Evolutionary conservation across 2,888 invertebrate genomes (phyloP).

Genomic region (Papilio gigon): DNA sequence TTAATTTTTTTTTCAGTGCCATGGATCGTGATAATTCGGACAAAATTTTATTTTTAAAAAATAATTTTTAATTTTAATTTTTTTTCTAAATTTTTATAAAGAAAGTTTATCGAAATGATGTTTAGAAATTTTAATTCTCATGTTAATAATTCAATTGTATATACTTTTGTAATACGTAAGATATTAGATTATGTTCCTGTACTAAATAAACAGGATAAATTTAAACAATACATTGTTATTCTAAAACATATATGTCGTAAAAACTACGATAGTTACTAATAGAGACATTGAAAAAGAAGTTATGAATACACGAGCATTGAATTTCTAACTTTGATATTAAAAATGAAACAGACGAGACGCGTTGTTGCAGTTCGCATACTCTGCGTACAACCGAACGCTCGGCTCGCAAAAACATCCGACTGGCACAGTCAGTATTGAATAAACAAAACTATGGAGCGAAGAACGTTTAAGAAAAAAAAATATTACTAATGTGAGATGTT

Average conservation of each 20-base stretch:
- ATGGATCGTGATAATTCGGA: neutral
- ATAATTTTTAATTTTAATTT: conserved; percentile 32
- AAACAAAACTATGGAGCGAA: conserved; percentile 31
- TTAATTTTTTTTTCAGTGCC: conserved; percentile 16
- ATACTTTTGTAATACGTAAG: too few species aligned
- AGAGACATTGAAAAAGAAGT: conserved; percentile 20
- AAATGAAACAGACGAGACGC: conserved; percentile 52
- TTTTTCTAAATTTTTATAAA: neutral
- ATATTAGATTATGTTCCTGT: neutral
- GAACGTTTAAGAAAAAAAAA: conserved; percentile 10
- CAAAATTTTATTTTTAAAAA: conserved; percentile 1
- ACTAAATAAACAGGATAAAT: neutral
- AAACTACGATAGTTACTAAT: conserved; percentile 18
- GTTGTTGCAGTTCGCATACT: conserved; percentile 40
- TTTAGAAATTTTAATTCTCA: too few species aligned
- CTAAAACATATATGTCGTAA: neutral
- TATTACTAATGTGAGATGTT: conserved; percentile 9
- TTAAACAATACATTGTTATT: conserved; percentile 25
- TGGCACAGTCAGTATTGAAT: conserved; percentile 45
- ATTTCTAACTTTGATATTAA: conserved; percentile 33
- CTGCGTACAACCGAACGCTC: conserved; percentile 54
- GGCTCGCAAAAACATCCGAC: conserved; percentile 74
- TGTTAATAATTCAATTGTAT: too few species aligned
- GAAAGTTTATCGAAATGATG: neutral
- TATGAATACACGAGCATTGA: conserved; percentile 47